Conservation (phyloP, 2,888 invertebrate genomes). For the Omphaloscelis lunosa region DNA sequence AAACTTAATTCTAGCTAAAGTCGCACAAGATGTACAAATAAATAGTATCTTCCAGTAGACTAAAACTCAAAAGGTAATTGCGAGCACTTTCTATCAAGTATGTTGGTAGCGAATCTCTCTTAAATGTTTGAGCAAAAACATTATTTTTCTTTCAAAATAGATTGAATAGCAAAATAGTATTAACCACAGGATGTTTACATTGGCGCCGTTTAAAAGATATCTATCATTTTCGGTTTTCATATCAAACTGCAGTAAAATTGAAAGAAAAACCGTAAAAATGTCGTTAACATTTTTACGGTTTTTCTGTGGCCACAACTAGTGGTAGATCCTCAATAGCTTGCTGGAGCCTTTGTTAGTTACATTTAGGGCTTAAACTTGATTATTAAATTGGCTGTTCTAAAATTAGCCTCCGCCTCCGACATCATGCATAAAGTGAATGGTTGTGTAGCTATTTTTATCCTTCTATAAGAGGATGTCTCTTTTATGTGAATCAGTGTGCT, state of each 20-base stretch:
- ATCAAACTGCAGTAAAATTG: slow-evolving; percentile 41
- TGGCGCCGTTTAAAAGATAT: slow-evolving; percentile 33
- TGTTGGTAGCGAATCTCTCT: background rate
- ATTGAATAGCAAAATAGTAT: slow-evolving; percentile 21
- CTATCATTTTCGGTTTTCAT: slow-evolving; percentile 41
- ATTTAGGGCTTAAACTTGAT: slow-evolving; percentile 60
- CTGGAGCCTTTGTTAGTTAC: slow-evolving; percentile 26
- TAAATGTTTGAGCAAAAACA: slow-evolving; percentile 7
- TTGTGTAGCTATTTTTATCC: slow-evolving; percentile 74
- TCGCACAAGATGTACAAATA: background rate
- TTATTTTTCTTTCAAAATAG: slow-evolving; percentile 17
- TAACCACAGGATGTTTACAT: slow-evolving; percentile 33
- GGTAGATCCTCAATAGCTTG: slow-evolving; percentile 5
- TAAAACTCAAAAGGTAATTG: background rate
- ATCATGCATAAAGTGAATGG: slow-evolving; percentile 68
- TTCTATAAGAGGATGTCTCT: slow-evolving; percentile 75
- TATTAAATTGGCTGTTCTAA: slow-evolving; percentile 67
- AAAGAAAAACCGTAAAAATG: slow-evolving; percentile 16
- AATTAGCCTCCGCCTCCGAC: slow-evolving; percentile 74
- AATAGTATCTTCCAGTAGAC: background rate
- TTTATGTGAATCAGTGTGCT: slow-evolving; percentile 66
- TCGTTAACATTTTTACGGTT: slow-evolving; percentile 26
- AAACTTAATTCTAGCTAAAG: slow-evolving; percentile 6
- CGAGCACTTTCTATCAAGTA: background rate
- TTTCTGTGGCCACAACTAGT: slow-evolving; percentile 48